Evolutionary conservation across 2,888 invertebrate species (phyloP).

Genomic region (Agonopterix subpropinquella): DNA sequence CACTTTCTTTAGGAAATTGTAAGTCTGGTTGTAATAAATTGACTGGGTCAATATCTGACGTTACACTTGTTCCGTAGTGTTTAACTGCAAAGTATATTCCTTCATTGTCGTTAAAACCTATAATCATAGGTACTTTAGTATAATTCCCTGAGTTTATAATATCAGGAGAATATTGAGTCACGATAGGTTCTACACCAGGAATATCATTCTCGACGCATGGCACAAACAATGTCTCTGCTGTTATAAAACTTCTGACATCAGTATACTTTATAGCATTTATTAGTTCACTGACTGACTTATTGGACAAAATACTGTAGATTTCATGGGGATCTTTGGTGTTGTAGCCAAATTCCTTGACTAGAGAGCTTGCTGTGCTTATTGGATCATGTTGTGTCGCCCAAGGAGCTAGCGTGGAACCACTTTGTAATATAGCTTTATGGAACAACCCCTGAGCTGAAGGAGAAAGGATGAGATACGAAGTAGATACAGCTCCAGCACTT

Average conservation of each 20-base stretch:
- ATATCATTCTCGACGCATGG: constrained; percentile 57
- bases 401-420: constrained; percentile 54
- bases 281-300: constrained; percentile 41
- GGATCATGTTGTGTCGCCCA: constrained; percentile 60
- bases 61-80: constrained; percentile 49
- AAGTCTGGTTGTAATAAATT: constrained; percentile 43
- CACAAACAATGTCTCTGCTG: constrained; percentile 48
- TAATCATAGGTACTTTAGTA: constrained; percentile 61
- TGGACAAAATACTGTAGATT: constrained; percentile 48
- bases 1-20: constrained; percentile 42
- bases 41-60: constrained; percentile 31
- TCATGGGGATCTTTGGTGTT: constrained; percentile 47
- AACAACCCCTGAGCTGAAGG: constrained; percentile 53
- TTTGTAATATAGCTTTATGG: constrained; percentile 58
- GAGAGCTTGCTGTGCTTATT: constrained; percentile 40
- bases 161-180: constrained; percentile 47
- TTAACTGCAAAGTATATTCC: constrained; percentile 56
- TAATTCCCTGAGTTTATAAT: constrained; percentile 53
- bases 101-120: constrained; percentile 60
- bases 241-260: constrained; percentile 50
- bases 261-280: constrained; percentile 40
- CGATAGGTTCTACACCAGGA: constrained; percentile 47
- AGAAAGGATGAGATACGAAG: constrained; percentile 51
- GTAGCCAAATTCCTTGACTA: constrained; percentile 54
- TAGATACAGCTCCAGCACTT: constrained; percentile 62